phyloP scores from a whole-genome alignment of 37 sponge, comb jelly and placozoan species.

The Agelas oroides region DNA sequence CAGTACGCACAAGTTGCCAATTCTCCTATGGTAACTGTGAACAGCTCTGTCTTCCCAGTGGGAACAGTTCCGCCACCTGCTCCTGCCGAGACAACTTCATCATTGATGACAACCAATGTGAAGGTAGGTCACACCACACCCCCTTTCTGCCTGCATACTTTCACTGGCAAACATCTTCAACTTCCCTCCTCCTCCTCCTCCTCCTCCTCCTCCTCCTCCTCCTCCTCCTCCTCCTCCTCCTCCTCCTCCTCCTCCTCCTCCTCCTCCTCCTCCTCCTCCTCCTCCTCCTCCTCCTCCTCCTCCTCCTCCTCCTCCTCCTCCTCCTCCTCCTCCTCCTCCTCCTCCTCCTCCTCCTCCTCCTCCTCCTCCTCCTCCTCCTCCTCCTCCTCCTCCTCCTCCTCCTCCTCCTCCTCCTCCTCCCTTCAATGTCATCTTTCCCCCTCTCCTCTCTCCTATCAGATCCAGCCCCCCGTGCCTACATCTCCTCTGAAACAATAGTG shows the following conservation, averaged over 20 bases:
- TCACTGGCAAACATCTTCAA: not conserved
- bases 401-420: not conserved
- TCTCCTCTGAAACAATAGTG: no score
- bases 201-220: not conserved
- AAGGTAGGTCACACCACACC: constrained; percentile 4
- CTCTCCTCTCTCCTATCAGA: not conserved
- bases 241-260: constrained; percentile 3
- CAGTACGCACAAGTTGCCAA: constrained; percentile 18
- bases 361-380: not conserved
- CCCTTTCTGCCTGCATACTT: not conserved
- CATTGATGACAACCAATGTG: not conserved
- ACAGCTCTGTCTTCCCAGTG: constrained; percentile 14
- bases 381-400: not conserved
- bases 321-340: no score
- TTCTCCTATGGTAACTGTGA: not conserved
- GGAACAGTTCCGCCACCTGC: not conserved
- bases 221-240: constrained; percentile 20
- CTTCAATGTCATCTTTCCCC: not conserved
- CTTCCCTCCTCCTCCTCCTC: not conserved
- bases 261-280: constrained; percentile 4
- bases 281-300: not conserved
- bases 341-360: not conserved
- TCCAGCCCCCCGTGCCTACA: not conserved
- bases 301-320: not conserved
- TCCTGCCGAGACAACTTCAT: not conserved